These are phyloP conservation scores for Muscina levida DNA, from an alignment of 2,888 invertebrate genomes.

Conservation along the genomic window DNA sequence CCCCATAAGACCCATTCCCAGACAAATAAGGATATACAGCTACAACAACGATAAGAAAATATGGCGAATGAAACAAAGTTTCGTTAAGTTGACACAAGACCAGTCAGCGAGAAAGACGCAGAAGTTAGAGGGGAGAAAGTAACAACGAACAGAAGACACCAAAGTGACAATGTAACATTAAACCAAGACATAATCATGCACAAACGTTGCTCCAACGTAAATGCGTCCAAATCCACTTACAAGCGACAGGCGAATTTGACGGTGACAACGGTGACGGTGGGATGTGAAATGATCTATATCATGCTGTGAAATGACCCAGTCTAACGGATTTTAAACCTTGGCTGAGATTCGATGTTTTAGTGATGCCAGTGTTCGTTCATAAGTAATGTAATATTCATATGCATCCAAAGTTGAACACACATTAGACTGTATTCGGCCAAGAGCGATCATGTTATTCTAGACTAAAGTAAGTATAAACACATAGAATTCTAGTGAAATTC, in stretches of 20 bases:
- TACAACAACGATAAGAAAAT: conserved; percentile 23
- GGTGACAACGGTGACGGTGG: neutral
- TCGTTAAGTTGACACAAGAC: conserved; percentile 46
- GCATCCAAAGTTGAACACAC: no score
- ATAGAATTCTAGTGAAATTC: no score
- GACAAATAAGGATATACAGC: conserved; percentile 47
- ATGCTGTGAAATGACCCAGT: no score
- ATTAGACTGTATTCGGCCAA: no score
- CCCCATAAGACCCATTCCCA: conserved; percentile 38
- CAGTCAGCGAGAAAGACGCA: conserved; percentile 10
- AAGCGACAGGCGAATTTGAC: conserved; percentile 48
- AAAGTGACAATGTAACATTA: conserved; percentile 39
- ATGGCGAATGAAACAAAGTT: conserved; percentile 38
- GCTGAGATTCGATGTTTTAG: no score
- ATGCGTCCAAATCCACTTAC: conserved; percentile 57
- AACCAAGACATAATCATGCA: conserved; percentile 28
- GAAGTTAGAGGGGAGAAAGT: no score
- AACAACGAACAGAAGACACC: conserved; percentile 22
- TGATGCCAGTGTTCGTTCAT: no score
- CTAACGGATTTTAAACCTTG: no score
- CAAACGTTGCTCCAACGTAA: conserved; percentile 44
- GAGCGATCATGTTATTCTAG: no score
- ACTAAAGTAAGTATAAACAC: no score
- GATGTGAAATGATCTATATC: no score
- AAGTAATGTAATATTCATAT: no score